A percentile compares a stretch with the other conserved stretches of the same genome.
These are phyloP conservation scores for Seriola dumerili DNA, from an alignment of 2,113 vertebrate genomes.

Conservation along the genomic window DNA sequence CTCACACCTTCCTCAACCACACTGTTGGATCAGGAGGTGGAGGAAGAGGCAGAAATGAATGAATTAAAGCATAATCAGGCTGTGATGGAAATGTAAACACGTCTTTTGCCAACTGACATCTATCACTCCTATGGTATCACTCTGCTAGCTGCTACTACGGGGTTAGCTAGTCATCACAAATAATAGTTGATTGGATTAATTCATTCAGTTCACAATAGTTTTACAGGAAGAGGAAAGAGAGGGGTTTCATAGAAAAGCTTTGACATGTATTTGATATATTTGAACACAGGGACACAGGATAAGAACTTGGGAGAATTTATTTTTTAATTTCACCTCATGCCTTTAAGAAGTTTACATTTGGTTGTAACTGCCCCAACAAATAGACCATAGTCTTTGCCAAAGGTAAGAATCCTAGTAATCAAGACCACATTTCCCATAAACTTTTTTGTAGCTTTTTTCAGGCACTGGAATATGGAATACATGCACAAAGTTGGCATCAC, in stretches of 20 bases:
- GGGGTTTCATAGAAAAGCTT: not conserved
- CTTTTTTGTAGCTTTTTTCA: too few species aligned
- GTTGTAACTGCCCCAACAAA: too few species aligned
- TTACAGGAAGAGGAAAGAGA: not conserved
- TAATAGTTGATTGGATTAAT: constrained; percentile 10
- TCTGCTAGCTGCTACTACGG: not conserved
- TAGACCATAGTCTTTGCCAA: too few species aligned
- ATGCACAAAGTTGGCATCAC: not conserved
- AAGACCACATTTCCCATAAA: too few species aligned
- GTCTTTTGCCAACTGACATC: not conserved
- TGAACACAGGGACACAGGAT: not conserved
- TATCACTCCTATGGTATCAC: not conserved
- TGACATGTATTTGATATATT: not conserved
- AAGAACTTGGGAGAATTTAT: not conserved
- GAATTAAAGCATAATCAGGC: not conserved
- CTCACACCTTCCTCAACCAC: not conserved
- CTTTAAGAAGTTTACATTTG: not conserved
- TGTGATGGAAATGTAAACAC: not conserved
- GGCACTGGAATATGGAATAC: too few species aligned
- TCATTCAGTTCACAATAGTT: not conserved
- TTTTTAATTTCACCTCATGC: too few species aligned
- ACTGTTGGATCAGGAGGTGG: not conserved
- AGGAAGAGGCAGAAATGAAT: not conserved
- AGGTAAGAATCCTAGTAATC: too few species aligned
- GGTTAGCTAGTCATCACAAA: not conserved